These are phyloP conservation scores for Lymantria dispar DNA, from an alignment of 2,888 invertebrate genomes.

Conservation along the genomic window DNA sequence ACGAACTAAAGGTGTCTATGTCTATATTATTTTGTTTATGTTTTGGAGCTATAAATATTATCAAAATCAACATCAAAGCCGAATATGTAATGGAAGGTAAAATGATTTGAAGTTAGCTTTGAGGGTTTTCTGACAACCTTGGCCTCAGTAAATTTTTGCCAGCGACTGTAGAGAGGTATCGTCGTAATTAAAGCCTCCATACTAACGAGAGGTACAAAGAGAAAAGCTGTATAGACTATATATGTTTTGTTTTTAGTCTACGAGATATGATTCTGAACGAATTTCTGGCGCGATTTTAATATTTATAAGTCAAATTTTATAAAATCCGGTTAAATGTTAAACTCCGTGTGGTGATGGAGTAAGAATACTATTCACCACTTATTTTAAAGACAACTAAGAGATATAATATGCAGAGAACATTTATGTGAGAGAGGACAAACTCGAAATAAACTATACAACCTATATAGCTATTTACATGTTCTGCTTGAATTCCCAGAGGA, in stretches of 20 bases:
- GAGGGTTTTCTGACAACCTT: constrained; percentile 4
- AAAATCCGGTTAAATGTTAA: no score
- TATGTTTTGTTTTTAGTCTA: constrained; percentile 8
- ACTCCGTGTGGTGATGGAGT: no score
- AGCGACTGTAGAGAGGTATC: constrained; percentile 9
- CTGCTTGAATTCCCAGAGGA: no score
- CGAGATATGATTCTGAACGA: background rate
- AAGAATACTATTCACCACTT: no score
- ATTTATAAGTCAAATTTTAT: no score
- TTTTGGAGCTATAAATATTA: background rate
- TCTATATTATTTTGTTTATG: background rate
- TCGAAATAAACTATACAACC: no score
- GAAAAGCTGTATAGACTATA: background rate
- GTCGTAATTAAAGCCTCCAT: constrained; percentile 19
- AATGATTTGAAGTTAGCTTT: background rate
- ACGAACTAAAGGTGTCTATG: background rate
- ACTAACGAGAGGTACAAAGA: constrained; percentile 10
- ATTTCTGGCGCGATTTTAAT: background rate
- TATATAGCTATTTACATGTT: no score
- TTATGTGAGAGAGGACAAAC: no score
- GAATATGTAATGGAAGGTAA: background rate
- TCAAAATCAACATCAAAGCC: constrained; percentile 1
- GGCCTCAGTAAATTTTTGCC: constrained; percentile 2
- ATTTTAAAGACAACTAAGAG: no score
- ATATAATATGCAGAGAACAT: no score